These are phyloP conservation scores for Gerris lacustris DNA, from an alignment of 2,888 invertebrate species.

Conservation along the genomic window DNA sequence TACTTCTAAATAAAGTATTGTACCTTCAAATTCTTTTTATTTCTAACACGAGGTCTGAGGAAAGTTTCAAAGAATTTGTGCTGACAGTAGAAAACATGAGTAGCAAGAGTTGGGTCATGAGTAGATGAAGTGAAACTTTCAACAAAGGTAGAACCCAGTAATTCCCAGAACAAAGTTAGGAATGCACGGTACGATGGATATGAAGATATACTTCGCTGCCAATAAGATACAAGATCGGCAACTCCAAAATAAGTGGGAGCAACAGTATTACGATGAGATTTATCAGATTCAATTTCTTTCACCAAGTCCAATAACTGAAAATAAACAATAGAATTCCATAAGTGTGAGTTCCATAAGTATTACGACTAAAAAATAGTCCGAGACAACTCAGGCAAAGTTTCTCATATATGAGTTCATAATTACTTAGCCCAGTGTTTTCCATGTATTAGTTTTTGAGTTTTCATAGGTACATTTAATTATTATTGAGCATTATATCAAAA, in stretches of 20 bases:
- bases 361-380: too few relatives aligned
- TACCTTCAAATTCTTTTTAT: constrained; percentile 23
- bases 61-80: constrained; percentile 39
- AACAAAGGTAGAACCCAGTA: constrained; percentile 14
- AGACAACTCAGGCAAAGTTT: too few relatives aligned
- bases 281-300: constrained; percentile 17
- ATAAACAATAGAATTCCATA: neutral
- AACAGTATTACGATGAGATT: neutral
- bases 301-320: constrained; percentile 20
- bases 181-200: neutral
- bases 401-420: too few relatives aligned
- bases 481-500: too few relatives aligned
- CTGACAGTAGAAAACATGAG: constrained; percentile 34
- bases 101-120: constrained; percentile 23
- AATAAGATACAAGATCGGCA: neutral
- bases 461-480: too few relatives aligned
- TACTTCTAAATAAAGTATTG: neutral
- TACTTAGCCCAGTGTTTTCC: too few relatives aligned
- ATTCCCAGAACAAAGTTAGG: constrained; percentile 18
- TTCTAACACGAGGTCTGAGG: constrained; percentile 36
- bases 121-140: constrained; percentile 17
- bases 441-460: too few relatives aligned
- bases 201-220: neutral
- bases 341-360: too few relatives aligned
- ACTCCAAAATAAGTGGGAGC: neutral